A percentile compares a stretch with the other conserved stretches of the same genome.
phyloP scores from a whole-genome alignment of 2,888 invertebrate species.

The Dendrolimus pini region DNA sequence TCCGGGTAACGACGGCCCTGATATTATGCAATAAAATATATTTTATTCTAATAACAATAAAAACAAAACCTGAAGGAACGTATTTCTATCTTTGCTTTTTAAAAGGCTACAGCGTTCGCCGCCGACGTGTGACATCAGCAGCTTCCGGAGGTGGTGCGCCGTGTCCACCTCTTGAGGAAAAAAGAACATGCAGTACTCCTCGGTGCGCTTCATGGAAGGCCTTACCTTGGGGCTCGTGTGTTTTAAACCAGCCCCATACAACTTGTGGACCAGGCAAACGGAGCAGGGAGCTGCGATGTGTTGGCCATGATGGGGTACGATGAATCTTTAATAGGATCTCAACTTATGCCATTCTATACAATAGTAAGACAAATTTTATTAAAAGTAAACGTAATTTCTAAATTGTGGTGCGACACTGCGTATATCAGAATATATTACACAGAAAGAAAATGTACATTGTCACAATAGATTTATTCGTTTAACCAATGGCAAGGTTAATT shows the following conservation, averaged over 20 bases:
- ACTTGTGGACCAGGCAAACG: constrained; percentile 78
- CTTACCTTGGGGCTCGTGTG: constrained; percentile 72
- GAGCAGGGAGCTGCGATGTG: constrained; percentile 73
- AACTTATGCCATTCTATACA: background rate
- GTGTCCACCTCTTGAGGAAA: constrained; percentile 72
- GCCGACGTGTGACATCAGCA: constrained; percentile 61
- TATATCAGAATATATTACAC: too few species aligned
- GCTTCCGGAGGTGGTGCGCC: constrained; percentile 70
- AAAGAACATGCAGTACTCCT: constrained; percentile 70
- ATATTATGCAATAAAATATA: too few species aligned
- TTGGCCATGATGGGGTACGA: constrained; percentile 71
- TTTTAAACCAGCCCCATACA: constrained; percentile 52
- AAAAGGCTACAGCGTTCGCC: constrained; percentile 65
- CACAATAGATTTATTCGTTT: too few species aligned
- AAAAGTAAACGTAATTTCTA: too few species aligned
- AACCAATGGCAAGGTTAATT: too few species aligned
- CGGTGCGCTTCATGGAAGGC: constrained; percentile 72
- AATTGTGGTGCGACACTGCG: too few species aligned
- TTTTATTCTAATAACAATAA: too few species aligned
- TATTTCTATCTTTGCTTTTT: too few species aligned
- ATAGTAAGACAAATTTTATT: too few species aligned
- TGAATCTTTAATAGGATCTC: background rate
- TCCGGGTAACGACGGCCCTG: too few species aligned
- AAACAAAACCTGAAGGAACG: too few species aligned
- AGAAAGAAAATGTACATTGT: too few species aligned